A percentile compares a stretch with the other conserved stretches of the same genome.
These are phyloP conservation scores for Caenorhabditis drosophilae DNA, from an alignment of 2,888 invertebrate species.

Conservation along the genomic window DNA sequence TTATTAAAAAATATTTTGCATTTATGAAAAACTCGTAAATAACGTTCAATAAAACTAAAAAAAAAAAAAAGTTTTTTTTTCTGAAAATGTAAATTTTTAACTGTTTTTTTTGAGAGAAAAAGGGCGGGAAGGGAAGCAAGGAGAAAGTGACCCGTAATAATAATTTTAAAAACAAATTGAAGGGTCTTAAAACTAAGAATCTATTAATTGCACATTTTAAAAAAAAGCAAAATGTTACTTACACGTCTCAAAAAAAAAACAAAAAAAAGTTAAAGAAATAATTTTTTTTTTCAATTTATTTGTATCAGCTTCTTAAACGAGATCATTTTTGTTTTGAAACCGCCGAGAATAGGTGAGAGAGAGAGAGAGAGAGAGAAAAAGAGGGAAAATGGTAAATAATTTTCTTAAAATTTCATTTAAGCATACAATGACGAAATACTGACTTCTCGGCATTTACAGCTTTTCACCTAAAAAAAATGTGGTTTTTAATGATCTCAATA, in stretches of 20 bases:
- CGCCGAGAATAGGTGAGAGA: conserved; percentile 11
- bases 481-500: not conserved
- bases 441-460: conserved; percentile 41
- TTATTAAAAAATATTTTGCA: conserved; percentile 54
- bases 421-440: conserved; percentile 24
- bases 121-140: conserved; percentile 1
- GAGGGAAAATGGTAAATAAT: conserved; percentile 18
- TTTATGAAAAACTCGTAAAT: conserved; percentile 47
- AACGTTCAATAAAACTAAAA: conserved; percentile 18
- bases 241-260: not conserved
- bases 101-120: too few species aligned
- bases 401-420: conserved; percentile 6
- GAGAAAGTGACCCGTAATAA: not conserved
- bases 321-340: too few species aligned
- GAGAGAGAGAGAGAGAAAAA: conserved; percentile 16
- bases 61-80: conserved; percentile 9
- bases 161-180: not conserved
- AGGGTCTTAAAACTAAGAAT: not conserved
- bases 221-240: not conserved
- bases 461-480: conserved; percentile 27
- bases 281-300: conserved; percentile 29
- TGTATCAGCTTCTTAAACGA: too few species aligned
- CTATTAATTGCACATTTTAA: not conserved
- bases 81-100: too few species aligned
- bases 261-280: not conserved